A percentile compares a stretch with the other conserved stretches of the same genome.
Evolutionary conservation across 1,140 invertebrate genomes (phyloP).

Genomic region (Drosophila persimilis): DNA sequence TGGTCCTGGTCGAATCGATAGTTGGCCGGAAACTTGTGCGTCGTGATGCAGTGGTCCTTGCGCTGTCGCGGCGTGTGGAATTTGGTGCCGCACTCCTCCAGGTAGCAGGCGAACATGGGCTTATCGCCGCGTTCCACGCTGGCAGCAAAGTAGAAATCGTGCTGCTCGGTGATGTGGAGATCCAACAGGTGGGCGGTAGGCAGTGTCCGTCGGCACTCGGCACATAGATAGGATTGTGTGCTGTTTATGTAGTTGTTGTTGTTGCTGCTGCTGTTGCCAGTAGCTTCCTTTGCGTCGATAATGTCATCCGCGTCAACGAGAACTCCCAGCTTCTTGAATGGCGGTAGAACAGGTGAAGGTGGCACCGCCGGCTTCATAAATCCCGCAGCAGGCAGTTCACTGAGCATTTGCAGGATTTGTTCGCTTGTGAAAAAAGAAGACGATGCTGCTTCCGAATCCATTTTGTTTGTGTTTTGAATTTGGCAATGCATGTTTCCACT

Average conservation of each 20-base stretch:
- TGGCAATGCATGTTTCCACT: conserved; percentile 8
- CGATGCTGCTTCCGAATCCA: conserved; percentile 16
- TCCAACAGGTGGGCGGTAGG: conserved; percentile 87
- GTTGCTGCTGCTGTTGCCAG: conserved; percentile 8
- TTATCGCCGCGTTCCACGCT: conserved; percentile 85
- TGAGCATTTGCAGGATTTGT: conserved; percentile 28
- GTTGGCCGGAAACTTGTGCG: conserved; percentile 87
- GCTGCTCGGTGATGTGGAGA: conserved; percentile 87
- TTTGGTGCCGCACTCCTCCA: conserved; percentile 86
- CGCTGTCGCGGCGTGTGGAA: conserved; percentile 85
- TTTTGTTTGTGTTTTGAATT: conserved; percentile 14
- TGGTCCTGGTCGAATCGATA: conserved; percentile 85
- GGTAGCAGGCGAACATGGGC: conserved; percentile 87
- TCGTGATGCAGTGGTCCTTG: conserved; percentile 85
- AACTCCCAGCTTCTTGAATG: conserved; percentile 65
- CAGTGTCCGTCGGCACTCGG: conserved; percentile 85
- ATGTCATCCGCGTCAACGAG: conserved; percentile 52
- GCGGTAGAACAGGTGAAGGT: neutral
- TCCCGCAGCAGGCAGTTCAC: conserved; percentile 4
- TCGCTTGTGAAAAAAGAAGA: conserved; percentile 13
- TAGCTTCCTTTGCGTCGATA: conserved; percentile 17
- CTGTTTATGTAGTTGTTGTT: conserved; percentile 3
- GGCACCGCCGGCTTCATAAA: conserved; percentile 27
- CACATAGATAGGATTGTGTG: conserved; percentile 55
- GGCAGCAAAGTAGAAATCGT: conserved; percentile 88